A percentile compares a stretch with the other conserved stretches of the same genome.
phyloP scores from a whole-genome alignment of 2,888 invertebrate genomes.

The Netelia melanura region DNA sequence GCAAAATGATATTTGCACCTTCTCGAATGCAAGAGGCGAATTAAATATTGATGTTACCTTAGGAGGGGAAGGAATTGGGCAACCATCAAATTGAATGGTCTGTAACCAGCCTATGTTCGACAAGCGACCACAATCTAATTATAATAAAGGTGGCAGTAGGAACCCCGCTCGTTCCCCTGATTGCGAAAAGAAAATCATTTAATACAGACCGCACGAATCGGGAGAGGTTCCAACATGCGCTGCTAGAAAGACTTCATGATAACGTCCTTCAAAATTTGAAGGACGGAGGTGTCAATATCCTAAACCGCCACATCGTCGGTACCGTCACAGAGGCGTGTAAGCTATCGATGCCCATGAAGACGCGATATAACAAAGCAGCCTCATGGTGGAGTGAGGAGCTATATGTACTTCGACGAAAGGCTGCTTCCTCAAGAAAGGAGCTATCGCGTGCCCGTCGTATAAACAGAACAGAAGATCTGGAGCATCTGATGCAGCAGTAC shows the following conservation, averaged over 20 bases:
- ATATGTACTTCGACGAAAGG: too few species aligned
- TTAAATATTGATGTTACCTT: too few species aligned
- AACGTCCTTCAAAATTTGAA: background rate
- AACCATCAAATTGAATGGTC: too few species aligned
- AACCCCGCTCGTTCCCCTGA: too few species aligned
- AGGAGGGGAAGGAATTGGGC: background rate
- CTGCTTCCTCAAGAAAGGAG: background rate
- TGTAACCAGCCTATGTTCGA: too few species aligned
- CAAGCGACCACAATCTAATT: too few species aligned
- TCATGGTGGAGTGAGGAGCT: constrained; percentile 30
- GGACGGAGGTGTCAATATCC: background rate
- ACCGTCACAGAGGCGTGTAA: background rate
- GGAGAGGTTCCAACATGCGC: too few species aligned
- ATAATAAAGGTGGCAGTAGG: too few species aligned
- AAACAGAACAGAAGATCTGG: background rate
- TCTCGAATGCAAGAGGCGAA: background rate
- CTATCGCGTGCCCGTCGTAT: background rate
- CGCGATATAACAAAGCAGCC: background rate
- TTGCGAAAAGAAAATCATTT: too few species aligned
- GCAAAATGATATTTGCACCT: background rate
- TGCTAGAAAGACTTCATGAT: background rate
- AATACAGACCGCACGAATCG: constrained; percentile 4
- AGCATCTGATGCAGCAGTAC: too few species aligned
- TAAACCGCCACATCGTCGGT: background rate
- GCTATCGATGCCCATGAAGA: background rate